Evolutionary conservation across 2,797 vertebrate genomes (phyloP).

Genomic region (Morelia viridis): DNA sequence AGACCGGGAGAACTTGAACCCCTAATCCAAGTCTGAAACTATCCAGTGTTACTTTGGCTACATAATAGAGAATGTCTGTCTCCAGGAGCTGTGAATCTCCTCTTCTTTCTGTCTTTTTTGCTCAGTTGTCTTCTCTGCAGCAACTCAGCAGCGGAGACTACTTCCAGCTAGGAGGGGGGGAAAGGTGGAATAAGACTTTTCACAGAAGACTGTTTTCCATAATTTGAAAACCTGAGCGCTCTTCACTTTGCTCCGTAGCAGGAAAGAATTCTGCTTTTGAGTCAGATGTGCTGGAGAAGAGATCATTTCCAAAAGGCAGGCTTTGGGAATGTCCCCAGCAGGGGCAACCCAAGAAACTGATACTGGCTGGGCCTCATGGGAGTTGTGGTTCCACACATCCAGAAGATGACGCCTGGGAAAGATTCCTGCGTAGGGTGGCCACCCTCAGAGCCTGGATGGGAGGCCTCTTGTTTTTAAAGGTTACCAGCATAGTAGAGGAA

Average conservation of each 20-base stretch:
- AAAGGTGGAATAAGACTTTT: background rate
- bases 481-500: background rate
- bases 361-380: background rate
- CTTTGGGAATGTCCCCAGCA: background rate
- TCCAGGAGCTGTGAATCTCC: slow-evolving; percentile 13
- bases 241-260: background rate
- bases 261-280: background rate
- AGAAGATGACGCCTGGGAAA: background rate
- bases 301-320: background rate
- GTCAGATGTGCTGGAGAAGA: background rate
- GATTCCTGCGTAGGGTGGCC: background rate
- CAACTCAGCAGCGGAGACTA: slow-evolving; percentile 5
- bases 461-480: background rate
- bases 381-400: background rate
- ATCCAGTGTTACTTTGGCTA: background rate
- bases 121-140: slow-evolving; percentile 45
- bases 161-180: background rate
- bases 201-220: background rate
- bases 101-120: slow-evolving; percentile 39
- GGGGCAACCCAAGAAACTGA: background rate
- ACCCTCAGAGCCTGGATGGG: background rate
- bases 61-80: background rate
- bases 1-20: background rate
- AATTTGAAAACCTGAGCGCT: background rate
- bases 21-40: background rate